Conservation (phyloP, 2,113 vertebrate genomes). For the Macquaria australasica region DNA sequence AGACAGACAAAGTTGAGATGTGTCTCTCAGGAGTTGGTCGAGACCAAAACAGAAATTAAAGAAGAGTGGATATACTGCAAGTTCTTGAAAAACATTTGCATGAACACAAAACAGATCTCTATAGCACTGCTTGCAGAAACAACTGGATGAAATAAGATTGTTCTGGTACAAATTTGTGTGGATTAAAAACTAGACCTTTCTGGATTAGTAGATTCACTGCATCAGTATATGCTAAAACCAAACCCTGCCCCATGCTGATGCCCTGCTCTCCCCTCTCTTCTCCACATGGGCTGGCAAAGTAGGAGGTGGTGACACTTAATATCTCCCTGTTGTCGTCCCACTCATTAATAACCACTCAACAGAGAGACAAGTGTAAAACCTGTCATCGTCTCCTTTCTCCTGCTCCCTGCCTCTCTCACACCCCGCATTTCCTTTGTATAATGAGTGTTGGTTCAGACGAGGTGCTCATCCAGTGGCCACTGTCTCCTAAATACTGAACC, state of each 20-base stretch:
- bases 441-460: constrained; percentile 2
- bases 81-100: neutral
- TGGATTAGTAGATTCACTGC: neutral
- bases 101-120: neutral
- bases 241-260: neutral
- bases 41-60: too few species aligned
- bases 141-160: neutral
- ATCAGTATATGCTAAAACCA: neutral
- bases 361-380: constrained; percentile 21
- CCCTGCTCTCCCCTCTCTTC: neutral
- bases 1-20: neutral
- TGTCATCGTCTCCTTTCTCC: constrained; percentile 19
- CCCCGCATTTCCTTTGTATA: constrained; percentile 36
- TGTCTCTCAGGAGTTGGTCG: too few species aligned
- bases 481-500: neutral
- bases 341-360: constrained; percentile 39
- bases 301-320: constrained; percentile 22
- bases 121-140: neutral
- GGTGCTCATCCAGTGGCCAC: neutral
- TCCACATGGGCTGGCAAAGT: neutral
- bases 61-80: neutral
- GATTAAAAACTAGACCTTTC: neutral
- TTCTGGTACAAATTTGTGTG: neutral
- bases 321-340: constrained; percentile 4
- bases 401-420: constrained; percentile 3